A percentile compares a stretch with the other conserved stretches of the same genome.
These are phyloP conservation scores for Yponomeuta plumbellus DNA, from an alignment of 2,888 invertebrate genomes.

Conservation along the genomic window DNA sequence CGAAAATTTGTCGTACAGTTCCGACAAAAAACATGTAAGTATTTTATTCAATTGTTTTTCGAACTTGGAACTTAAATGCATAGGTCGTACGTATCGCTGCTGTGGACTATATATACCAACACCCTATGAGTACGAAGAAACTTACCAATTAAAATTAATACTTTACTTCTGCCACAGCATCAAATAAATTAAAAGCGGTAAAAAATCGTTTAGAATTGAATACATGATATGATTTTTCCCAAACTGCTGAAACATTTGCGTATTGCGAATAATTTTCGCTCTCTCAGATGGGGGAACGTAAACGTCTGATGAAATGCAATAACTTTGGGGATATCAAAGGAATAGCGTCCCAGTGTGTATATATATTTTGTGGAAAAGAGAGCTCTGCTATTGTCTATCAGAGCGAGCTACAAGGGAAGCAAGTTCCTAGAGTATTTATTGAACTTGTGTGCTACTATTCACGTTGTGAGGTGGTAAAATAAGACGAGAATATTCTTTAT, in stretches of 20 bases:
- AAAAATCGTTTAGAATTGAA: background rate
- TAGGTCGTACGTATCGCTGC: too few relatives aligned
- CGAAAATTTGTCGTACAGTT: too few relatives aligned
- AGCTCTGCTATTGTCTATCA: background rate
- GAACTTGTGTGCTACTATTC: background rate
- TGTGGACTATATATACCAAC: too few relatives aligned
- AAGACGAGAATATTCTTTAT: too few relatives aligned
- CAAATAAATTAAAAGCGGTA: background rate
- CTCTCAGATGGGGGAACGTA: background rate
- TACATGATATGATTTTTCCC: background rate
- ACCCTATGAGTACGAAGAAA: too few relatives aligned
- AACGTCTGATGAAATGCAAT: conserved; percentile 1
- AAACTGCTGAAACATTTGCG: background rate
- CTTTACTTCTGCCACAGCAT: too few relatives aligned
- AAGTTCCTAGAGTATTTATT: too few relatives aligned
- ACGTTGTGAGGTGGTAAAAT: too few relatives aligned
- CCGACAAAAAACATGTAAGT: too few relatives aligned
- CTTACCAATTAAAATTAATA: too few relatives aligned
- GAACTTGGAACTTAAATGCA: too few relatives aligned
- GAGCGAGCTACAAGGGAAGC: background rate
- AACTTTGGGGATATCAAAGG: background rate
- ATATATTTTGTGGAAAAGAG: background rate
- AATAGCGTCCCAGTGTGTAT: background rate
- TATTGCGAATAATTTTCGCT: background rate
- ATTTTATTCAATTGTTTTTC: too few relatives aligned